Base-by-base conservation (phyloP, 2,888 invertebrate genomes). In the Lasioglossum vierecki region DNA sequence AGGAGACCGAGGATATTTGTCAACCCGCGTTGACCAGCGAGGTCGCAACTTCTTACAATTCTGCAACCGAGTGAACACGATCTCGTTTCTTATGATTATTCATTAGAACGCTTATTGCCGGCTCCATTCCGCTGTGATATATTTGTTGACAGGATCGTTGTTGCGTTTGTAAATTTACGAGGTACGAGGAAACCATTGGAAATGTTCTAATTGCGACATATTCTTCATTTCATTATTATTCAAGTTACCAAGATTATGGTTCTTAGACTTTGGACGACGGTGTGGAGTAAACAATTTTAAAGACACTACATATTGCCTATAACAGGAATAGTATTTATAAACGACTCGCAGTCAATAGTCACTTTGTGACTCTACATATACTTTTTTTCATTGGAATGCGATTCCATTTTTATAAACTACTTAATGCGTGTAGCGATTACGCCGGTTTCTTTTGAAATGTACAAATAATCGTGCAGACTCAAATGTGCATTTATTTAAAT, bases 1-100 rank as follows among this genome's bases (percentile, higher is more conserved):
- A 66, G 66, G 75, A 57, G 26, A 82, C 35, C 53, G 44, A 66
- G 44, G n/a, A 49, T 73, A 76, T 73, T 79, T 63, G 15, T 76
- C 57, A 57, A 49, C 39, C 22, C 22, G 9, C 8, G 26, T 41
- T 76, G 30, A 76, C 75, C 57, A 41, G 41, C 26, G 46, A 72
- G 30, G 72, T 35, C 44, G 72, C 49, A 30, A 49, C 30, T 76
- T 18, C 60, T 53, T 72, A 49, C 73, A 15, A 22, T 79, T 63
- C 46, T 8, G 75, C 9, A 30, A 63, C 44, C 26, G 63, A n/a
- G 63, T 63, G 63, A 76, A 76, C 75, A 57, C 60, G 75, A 30
- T 76, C 63, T 30, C 3, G 44, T 44, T 44, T 44, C 18, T 46
- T 18, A 15, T 68, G 11, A 44, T 76, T 76, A 63, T 76, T 76